Evolutionary conservation across 2,888 invertebrate species (phyloP), one percentile per base, ranked within the genome.

Genomic region (Enchytraeus crypticus): DNA sequence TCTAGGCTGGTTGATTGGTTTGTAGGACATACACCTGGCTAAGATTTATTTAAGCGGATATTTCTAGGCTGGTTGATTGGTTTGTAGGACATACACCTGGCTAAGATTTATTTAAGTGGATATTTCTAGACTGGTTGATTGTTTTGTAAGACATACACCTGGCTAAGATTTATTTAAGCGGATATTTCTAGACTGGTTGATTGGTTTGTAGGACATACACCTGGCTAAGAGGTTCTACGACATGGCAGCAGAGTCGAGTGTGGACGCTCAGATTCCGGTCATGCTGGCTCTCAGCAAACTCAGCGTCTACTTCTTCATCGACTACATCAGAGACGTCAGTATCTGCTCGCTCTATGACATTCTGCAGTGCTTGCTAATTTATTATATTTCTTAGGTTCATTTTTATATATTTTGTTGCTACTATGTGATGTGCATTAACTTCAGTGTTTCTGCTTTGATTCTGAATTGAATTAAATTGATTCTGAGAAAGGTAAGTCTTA

Each of bases 221-320:
- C 82, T 98, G 62, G 98, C 98, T 30, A 99, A 99, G 82, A 84
- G 98, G 30, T 90, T 90, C 79, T 98, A 97, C 82, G 98, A 98
- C 83, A 85, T 90, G 79, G 95, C 96, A 0, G 90, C 90, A 0
- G 91, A 95, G 77, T 89, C 92, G 0, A 90, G 89, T 75, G 83
- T 87, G 0, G 96, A 97, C 79, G 97, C 97, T 0, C 87, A 89
- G 51, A 87, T 96, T 34, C 97, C 97, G 2, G 93, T 93, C 2
- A 88, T 90, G 0, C 81, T 97, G 29, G 97, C 96, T 0, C 82
- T 96, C 26, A 83, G 90, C 47, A 89, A 92, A 72, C 83, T 97
- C 3, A 87, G 87, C 68, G 72, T 90, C 30, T 79, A 89, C 57
- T 88, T 89, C 69, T 85, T 86, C 64, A 69, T 88, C 54, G 87